Percentiles rank a stretch among this genome's conserved stretches.
These are phyloP conservation scores for Labroides dimidiatus DNA, from an alignment of 2,797 vertebrate genomes.

Conservation along the genomic window DNA sequence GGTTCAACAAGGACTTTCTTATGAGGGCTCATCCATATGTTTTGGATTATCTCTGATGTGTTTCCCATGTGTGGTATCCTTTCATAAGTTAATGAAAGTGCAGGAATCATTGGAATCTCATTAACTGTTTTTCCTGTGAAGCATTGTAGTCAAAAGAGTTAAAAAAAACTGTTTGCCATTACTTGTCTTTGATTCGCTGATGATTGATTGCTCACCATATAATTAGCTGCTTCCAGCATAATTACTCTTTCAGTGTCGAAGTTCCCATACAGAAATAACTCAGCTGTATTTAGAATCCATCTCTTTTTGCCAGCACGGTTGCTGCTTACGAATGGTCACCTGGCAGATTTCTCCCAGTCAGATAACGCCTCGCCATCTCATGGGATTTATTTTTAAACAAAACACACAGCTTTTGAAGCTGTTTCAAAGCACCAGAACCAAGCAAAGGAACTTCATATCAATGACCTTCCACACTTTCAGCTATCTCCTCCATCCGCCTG, in stretches of 20 bases:
- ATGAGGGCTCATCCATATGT: conserved; percentile 33
- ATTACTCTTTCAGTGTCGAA: conserved; percentile 52
- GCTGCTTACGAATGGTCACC: conserved; percentile 62
- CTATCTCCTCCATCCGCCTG: conserved; percentile 59
- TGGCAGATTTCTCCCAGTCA: conserved; percentile 60
- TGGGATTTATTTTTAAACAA: conserved; percentile 52
- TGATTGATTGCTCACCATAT: conserved; percentile 64
- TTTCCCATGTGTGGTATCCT: conserved; percentile 48
- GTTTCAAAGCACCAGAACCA: conserved; percentile 65
- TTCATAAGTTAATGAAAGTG: conserved; percentile 44
- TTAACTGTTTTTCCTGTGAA: conserved; percentile 23
- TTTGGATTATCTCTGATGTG: conserved; percentile 51
- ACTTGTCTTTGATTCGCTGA: conserved; percentile 56
- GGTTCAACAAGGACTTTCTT: conserved; percentile 25
- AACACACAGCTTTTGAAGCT: conserved; percentile 58
- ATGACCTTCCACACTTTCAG: conserved; percentile 67
- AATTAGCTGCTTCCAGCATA: conserved; percentile 68
- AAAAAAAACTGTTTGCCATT: conserved; percentile 30
- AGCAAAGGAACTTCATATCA: conserved; percentile 50
- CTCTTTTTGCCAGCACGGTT: conserved; percentile 47
- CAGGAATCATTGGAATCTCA: conserved; percentile 27
- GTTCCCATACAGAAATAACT: conserved; percentile 76
- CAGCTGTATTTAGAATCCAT: conserved; percentile 54
- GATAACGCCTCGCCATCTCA: conserved; percentile 42
- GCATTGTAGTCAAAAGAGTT: conserved; percentile 19